phyloP scores from a whole-genome alignment of 2,113 vertebrate species.

The Dolichallabes microphthalmus region DNA sequence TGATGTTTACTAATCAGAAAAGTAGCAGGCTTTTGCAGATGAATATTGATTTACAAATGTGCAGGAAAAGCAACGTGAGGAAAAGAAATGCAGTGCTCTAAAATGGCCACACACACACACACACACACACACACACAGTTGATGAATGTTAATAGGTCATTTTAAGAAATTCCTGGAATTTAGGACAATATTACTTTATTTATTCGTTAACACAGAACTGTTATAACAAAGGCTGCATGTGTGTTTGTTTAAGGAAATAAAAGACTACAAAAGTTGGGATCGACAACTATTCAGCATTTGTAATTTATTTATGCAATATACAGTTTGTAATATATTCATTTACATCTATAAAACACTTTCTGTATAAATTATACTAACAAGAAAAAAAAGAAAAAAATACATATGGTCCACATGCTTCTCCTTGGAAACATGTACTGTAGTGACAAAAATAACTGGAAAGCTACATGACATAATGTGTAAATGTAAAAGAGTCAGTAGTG shows the following conservation, averaged over 20 bases:
- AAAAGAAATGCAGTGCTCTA: no score
- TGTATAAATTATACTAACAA: constrained; percentile 70
- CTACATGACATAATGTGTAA: constrained; percentile 12
- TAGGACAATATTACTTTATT: not conserved
- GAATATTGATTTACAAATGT: no score
- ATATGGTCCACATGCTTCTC: not conserved
- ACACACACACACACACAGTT: no score
- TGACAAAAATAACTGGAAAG: constrained; percentile 25
- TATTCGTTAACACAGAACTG: not conserved
- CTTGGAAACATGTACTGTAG: constrained; percentile 28
- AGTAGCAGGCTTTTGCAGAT: no score
- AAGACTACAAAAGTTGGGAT: not conserved
- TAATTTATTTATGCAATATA: constrained; percentile 72
- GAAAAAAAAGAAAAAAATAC: constrained; percentile 43
- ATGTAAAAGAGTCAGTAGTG: constrained; percentile 36
- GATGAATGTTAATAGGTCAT: not conserved
- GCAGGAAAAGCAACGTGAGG: no score
- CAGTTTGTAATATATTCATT: constrained; percentile 68
- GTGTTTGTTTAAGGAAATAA: not conserved
- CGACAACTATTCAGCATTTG: constrained; percentile 49
- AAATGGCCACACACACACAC: no score
- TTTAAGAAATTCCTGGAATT: not conserved
- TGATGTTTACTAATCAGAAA: no score
- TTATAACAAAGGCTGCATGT: not conserved
- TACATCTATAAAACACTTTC: constrained; percentile 72